Evolutionary conservation across 2,888 invertebrate genomes (phyloP), one percentile per base, ranked within the genome.

Genomic region (Lithodes maja): DNA sequence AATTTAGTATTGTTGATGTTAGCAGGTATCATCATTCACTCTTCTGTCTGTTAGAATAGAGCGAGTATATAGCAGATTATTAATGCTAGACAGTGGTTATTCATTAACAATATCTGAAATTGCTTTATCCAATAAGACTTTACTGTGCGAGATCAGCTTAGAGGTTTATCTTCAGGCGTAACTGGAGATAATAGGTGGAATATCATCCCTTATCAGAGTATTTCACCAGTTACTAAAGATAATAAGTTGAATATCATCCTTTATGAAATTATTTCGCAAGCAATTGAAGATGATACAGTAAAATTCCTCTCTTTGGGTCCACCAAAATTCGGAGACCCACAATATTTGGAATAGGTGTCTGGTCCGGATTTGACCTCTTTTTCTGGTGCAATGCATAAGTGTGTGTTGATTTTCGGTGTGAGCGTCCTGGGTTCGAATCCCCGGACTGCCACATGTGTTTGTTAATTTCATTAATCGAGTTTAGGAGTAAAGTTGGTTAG

Each of bases 11-110:
- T 33, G 33, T 33, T 33, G 33, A 33, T 33, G 33, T 33, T 33
- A 61, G 61, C 61, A 61, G 61, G 5, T 61, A 61, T 61, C 61
- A 61, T 61, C 61, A 71, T 71, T 71, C 71, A 71, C 71, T 71
- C 12, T 17, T 71, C 71, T 71, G 71, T 71, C 71, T 71, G 69
- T 85, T 79, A 85, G 85, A 80, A 79, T 61, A 85, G 50, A 68
- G 79, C 52, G 55, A 17, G n/a, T 79, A 71, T 71, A 71, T 71
- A 71, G 71, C 71, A 71, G 71, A 2, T 71, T 71, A 71, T 71
- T 71, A 71, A n/a, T 71, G 71, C 71, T 71, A 71, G 71, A 52
- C 79, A 85, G 49, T 85, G 49, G 49, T 79, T 71, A 85, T 85
- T 80, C 71, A 71, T 68, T 84, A 17, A 71, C 17, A 17, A 17